phyloP scores from a whole-genome alignment of 2,113 vertebrate species.

The Galbula dea region DNA sequence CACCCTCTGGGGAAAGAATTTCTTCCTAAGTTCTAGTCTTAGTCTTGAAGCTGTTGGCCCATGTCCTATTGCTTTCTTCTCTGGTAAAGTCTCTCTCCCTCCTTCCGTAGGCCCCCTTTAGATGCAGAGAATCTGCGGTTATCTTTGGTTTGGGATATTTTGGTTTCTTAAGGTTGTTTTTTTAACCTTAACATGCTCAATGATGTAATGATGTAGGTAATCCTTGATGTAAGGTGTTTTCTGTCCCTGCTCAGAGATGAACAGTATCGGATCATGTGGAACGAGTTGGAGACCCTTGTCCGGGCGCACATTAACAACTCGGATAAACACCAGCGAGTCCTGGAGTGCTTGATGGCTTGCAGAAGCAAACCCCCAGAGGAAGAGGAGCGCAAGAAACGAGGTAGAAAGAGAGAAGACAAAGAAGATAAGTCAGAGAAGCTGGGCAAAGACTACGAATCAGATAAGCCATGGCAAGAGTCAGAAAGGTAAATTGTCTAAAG shows the following conservation, averaged over 20 bases:
- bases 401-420: conserved; percentile 93
- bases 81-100: too few relatives aligned
- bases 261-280: conserved; percentile 99
- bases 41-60: too few relatives aligned
- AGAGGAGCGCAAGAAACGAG: conserved; percentile 93
- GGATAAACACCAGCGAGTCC: conserved; percentile 89
- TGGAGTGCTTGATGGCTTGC: conserved; percentile 93
- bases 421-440: conserved; percentile 90
- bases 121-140: neutral
- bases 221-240: rapidly evolving
- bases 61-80: too few relatives aligned
- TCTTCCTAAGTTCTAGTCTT: too few relatives aligned
- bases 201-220: too few relatives aligned
- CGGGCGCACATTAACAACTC: conserved; percentile 89
- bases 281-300: conserved; percentile 96
- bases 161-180: neutral
- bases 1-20: too few relatives aligned
- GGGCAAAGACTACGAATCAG: conserved; percentile 85
- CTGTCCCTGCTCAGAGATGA: conserved; percentile 80
- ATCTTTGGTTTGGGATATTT: neutral
- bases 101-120: too few relatives aligned
- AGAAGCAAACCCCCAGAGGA: conserved; percentile 96
- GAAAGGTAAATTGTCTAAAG: conserved; percentile 80
- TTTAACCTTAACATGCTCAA: neutral
- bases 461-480: conserved; percentile 90